phyloP scores from a whole-genome alignment of 2,888 invertebrate species.

The Eurytoma adleriae region DNA sequence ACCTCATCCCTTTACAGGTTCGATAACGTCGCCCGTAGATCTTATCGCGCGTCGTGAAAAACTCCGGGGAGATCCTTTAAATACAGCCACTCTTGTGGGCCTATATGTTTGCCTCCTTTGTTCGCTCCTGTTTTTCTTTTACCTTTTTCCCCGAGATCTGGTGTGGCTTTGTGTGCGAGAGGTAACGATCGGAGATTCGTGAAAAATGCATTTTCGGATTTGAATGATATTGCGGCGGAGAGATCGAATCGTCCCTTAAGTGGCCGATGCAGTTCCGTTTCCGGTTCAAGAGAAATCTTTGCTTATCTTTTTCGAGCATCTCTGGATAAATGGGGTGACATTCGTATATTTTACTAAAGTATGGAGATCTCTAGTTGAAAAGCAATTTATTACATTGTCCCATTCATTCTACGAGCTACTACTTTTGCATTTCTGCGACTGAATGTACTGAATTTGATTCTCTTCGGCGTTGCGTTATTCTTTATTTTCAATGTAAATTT shows the following conservation, averaged over 20 bases:
- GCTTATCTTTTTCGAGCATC: background rate
- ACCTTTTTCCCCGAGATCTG: background rate
- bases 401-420: too few relatives aligned
- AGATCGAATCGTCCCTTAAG: conserved; percentile 2
- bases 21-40: conserved; percentile 48
- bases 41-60: conserved; percentile 27
- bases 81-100: background rate
- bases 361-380: too few relatives aligned
- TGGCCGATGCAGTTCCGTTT: background rate
- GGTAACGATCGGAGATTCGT: background rate
- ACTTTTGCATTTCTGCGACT: too few relatives aligned
- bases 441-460: too few relatives aligned
- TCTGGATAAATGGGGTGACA: background rate
- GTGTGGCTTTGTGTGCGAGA: background rate
- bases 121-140: conserved; percentile 1
- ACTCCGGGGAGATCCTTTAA: conserved; percentile 18
- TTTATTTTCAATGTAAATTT: too few relatives aligned
- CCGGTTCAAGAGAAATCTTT: background rate
- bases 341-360: too few relatives aligned
- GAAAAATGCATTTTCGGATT: conserved; percentile 18
- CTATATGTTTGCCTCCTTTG: background rate
- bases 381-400: too few relatives aligned
- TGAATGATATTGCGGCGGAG: background rate
- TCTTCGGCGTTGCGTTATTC: too few relatives aligned
- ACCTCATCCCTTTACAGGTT: conserved; percentile 40